A percentile compares a stretch with the other conserved stretches of the same genome.
Conservation (phyloP, 2,888 invertebrate genomes). For the Kuschelorhynchus macadamiae region DNA sequence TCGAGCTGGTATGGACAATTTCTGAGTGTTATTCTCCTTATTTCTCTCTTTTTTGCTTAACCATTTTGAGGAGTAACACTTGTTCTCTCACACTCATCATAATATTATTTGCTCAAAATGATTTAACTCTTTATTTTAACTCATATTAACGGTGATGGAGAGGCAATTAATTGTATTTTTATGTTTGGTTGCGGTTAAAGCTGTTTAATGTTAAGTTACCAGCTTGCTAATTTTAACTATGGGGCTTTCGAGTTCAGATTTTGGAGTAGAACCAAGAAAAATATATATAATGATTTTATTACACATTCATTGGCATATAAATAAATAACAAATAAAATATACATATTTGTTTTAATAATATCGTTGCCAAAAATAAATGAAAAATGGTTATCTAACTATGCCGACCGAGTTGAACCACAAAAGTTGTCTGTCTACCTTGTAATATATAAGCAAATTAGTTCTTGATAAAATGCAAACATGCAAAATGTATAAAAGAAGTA, state of each 20-base stretch:
- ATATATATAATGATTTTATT: too few relatives aligned
- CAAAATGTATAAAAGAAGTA: too few relatives aligned
- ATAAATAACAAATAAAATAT: too few relatives aligned
- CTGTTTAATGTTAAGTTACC: constrained; percentile 2
- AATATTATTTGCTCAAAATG: constrained; percentile 33
- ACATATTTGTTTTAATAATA: too few relatives aligned
- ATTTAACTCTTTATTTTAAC: constrained; percentile 22
- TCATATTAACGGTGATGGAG: constrained; percentile 28
- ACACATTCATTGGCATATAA: too few relatives aligned
- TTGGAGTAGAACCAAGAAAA: background rate
- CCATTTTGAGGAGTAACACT: constrained; percentile 27
- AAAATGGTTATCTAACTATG: too few relatives aligned
- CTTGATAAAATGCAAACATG: too few relatives aligned
- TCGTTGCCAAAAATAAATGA: too few relatives aligned
- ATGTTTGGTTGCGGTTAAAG: constrained; percentile 23
- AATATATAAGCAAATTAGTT: too few relatives aligned
- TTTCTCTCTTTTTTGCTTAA: constrained; percentile 46
- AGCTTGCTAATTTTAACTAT: constrained; percentile 15
- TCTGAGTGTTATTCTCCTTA: constrained; percentile 44
- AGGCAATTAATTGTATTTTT: constrained; percentile 27
- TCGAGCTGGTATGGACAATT: constrained; percentile 81
- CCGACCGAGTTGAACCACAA: too few relatives aligned
- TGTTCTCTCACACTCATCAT: constrained; percentile 2
- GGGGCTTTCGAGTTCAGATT: too few relatives aligned
- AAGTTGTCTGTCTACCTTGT: too few relatives aligned